Base-by-base conservation (phyloP, 2,888 invertebrate genomes). In the Brachynemurus nebulosus region DNA sequence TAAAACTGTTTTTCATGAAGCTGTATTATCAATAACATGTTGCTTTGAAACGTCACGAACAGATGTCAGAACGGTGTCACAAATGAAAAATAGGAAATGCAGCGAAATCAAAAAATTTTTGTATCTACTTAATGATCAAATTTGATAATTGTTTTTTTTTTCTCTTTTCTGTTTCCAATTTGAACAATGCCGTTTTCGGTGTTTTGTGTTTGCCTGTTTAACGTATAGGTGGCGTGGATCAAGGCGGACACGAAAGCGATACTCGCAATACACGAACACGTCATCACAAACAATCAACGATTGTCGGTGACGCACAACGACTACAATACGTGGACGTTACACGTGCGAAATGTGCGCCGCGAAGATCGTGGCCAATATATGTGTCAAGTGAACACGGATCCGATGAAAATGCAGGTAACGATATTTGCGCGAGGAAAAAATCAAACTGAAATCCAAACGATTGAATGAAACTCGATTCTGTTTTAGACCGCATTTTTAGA, bases 341-440 rank as follows among this genome's bases (percentile, higher is more conserved):
- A 82, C 66, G 86, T 92, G 61, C 76, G 82, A 54, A 80, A 80
- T 54, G 90, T 88, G 54, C 80, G 80, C 61, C 72, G 85, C 56
- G 86, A 86, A 62, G 91, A 92, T 68, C 71, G 86, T 49, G 91
- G 91, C 56, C 80, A 83, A 64, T 90, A 90, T 65, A 90, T 90
- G 90, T 90, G 89, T 70, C 91, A 92, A 74, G 88, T 92, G 59
- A 91, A 91, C 67, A 91, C 90, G 47, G 85, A 89, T 66, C 90
- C 89, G 39, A 88, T 89, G 88, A 88, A 88, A 71, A 89, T 88
- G 78, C 89, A 89, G 81, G 89, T 86, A 69, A 68, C 64, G 57
- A 39, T n/a, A 43, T 30, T 48, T 23, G 23, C 9, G 23, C 9
- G 23, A n/a, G n/a, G n/a, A n/a, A n/a, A n/a, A n/a, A n/a, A n/a